A percentile compares a stretch with the other conserved stretches of the same genome.
phyloP scores from a whole-genome alignment of 2,797 vertebrate genomes.

The Limosa lapponica region DNA sequence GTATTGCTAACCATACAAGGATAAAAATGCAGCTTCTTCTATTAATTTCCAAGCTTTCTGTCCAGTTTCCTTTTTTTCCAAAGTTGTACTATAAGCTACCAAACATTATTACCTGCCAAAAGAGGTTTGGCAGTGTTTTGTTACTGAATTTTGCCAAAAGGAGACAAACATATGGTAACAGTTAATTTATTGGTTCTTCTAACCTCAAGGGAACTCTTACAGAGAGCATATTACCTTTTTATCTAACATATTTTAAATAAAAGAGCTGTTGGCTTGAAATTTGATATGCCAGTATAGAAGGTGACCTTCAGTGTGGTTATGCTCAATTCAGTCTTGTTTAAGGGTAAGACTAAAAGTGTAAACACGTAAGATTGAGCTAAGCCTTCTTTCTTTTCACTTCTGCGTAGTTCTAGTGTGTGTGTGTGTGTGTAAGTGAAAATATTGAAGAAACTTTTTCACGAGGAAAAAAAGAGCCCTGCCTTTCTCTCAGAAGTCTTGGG shows the following conservation, averaged over 20 bases:
- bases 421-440: not conserved
- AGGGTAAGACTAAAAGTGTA: conserved; percentile 34
- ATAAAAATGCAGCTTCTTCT: not conserved
- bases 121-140: conserved; percentile 61
- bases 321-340: conserved; percentile 43
- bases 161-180: conserved; percentile 69
- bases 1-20: not conserved
- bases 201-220: conserved; percentile 63
- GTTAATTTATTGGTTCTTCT: conserved; percentile 70
- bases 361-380: conserved; percentile 6
- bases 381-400: not conserved
- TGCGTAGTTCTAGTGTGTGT: not conserved
- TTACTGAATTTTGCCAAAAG: conserved; percentile 66
- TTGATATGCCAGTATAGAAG: conserved; percentile 36
- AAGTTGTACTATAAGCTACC: conserved; percentile 39
- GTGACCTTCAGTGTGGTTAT: not conserved
- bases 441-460: not conserved
- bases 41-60: conserved; percentile 31
- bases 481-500: not conserved
- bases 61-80: not conserved
- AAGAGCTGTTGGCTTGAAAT: conserved; percentile 66
- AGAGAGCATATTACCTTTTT: conserved; percentile 68
- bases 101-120: conserved; percentile 30
- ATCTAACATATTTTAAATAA: conserved; percentile 69
- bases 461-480: not conserved